Base-by-base conservation (phyloP, 2,888 invertebrate species). In the Automeris io region DNA sequence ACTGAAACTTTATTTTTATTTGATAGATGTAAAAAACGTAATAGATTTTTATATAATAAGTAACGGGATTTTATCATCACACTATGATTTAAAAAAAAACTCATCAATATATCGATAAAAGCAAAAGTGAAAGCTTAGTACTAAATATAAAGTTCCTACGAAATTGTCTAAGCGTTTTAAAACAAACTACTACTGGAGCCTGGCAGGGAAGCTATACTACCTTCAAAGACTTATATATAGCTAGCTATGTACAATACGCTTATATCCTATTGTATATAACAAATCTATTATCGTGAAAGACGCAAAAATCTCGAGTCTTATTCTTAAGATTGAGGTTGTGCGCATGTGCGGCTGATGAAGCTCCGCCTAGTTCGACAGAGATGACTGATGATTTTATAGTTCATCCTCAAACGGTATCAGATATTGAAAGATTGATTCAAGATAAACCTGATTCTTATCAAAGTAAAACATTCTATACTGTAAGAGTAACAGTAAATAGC, bases 291-390 rank as follows among this genome's bases (percentile, higher is more conserved):
- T 65, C 61, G 47, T 45, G 44, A 40, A 54, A 63, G 60, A 61
- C 47, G 64, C 72, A 73, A 71, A 74, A 71, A 67, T 61, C 61
- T 55, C 61, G 56, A 51, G 57, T 80, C 82, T 82, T 81, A 76
- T 79, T 82, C 82, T 83, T 79, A 78, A 81, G 81, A 77, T 68
- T 50, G 49, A 35, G 41, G 19, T 23, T 44, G 29, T 56, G 68
- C 74, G 85, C 85, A 82, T 85, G 85, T 82, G 82, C 73, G 51
- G 23, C 19, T 21, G 26, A 35, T 42, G n/a, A 68, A 66, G 74
- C 83, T 65, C 60, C 85, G 80, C 85, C 85, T 72, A 47, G 48
- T 32, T 40, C 35, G 81, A 85, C 61, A 68, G 76, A 70, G 85
- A 83, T 62, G 61, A 62, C 56, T 44, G 45, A 44, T 39, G 44